Base-by-base conservation (phyloP, 1,140 invertebrate species). In the Pseudomyrmex gracilis region DNA sequence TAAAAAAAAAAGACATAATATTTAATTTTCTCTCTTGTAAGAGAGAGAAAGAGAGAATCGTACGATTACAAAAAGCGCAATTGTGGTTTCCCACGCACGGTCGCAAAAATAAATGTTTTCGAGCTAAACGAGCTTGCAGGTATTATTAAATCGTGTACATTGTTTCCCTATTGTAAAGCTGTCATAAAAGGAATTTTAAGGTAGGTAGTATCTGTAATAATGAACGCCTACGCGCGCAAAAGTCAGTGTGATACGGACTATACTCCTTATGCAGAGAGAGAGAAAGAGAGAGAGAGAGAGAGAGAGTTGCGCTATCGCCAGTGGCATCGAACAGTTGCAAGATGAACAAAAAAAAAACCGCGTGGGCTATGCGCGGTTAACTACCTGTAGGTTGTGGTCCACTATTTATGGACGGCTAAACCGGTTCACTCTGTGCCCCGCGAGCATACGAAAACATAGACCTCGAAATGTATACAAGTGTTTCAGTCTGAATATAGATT, bases 371-470 rank as follows among this genome's bases (percentile, higher is more conserved):
- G 55, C 77, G 45, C 83, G 73, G 73, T 84, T 86, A 83, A 84
- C 87, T 89, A 86, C 78, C 84, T 86, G 87, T 83, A 82, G 83
- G 87, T 89, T 88, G 84, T 85, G 82, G 66, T 73, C 87, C 70
- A 84, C 87, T 58, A 77, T 73, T 82, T 82, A 82, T 58, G 84
- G 71, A 88, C 80, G 78, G 70, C 70, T 86, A 89, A 89, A 89
- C 87, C 87, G 87, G 87, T 89, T 77, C 84, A 77, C 24, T 57
- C 24, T 57, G 45, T 73, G 70, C 78, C n/a, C 15, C 47, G 20
- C 58, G 60, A 34, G 47, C 17, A 43, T 20, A 80, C 47, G 47
- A 88, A 88, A 88, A 87, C 76, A 87, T 88, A 88, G 49, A 85
- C 86, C 60, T 71, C 45, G 66, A 73, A 34, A 78, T 63, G 71